These are phyloP conservation scores for Agrotis clavis DNA, from an alignment of 2,888 invertebrate genomes.

Conservation along the genomic window DNA sequence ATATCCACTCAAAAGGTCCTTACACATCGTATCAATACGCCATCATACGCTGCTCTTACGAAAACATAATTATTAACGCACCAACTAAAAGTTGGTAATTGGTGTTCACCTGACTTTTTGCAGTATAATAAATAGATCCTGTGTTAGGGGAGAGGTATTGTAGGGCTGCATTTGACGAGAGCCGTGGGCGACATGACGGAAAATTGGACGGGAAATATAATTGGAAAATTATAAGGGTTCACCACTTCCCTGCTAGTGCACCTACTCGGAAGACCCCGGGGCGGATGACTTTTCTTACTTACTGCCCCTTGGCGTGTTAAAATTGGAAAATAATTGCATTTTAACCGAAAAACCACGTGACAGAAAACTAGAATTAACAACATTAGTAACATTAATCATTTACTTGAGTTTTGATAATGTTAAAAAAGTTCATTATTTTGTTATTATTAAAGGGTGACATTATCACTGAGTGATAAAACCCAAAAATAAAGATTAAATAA, in stretches of 20 bases:
- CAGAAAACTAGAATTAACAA: too few species aligned
- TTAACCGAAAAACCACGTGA: constrained; percentile 42
- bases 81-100: constrained; percentile 65
- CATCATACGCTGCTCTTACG: constrained; percentile 19
- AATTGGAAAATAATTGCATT: constrained; percentile 73
- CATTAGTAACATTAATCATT: too few species aligned
- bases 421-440: too few species aligned
- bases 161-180: constrained; percentile 89
- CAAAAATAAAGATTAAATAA: too few species aligned
- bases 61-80: constrained; percentile 42
- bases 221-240: constrained; percentile 90
- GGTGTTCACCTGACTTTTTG: constrained; percentile 78
- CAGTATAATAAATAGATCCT: constrained; percentile 73
- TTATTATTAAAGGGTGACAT: too few species aligned
- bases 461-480: too few species aligned
- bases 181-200: constrained; percentile 90
- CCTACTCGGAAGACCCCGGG: constrained; percentile 66
- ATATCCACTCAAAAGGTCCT: constrained; percentile 14
- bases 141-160: constrained; percentile 67
- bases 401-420: too few species aligned
- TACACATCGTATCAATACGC: background rate
- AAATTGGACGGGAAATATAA: constrained; percentile 91
- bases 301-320: constrained; percentile 68
- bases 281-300: constrained; percentile 69
- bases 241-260: constrained; percentile 79